Percentiles rank a stretch among this genome's conserved stretches.
These are phyloP conservation scores for Digitonthophagus gazella DNA, from an alignment of 2,888 invertebrate species.

Conservation along the genomic window DNA sequence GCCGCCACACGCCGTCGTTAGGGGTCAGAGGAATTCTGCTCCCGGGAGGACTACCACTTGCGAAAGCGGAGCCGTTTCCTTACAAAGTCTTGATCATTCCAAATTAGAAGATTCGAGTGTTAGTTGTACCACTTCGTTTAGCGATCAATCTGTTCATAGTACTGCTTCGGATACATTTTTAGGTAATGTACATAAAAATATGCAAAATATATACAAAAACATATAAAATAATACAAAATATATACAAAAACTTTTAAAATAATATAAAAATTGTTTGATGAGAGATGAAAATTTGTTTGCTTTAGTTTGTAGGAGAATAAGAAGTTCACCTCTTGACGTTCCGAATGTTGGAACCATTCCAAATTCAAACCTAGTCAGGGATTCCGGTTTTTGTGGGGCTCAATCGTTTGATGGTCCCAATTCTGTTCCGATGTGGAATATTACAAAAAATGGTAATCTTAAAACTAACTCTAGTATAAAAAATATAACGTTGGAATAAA, in stretches of 20 bases:
- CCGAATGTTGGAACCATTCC: slow-evolving; percentile 32
- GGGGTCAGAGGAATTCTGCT: slow-evolving; percentile 35
- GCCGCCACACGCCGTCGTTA: slow-evolving; percentile 28
- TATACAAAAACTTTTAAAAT: not conserved
- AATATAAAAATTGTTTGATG: not conserved
- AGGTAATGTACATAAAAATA: slow-evolving; percentile 39
- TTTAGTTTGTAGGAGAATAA: slow-evolving; percentile 41
- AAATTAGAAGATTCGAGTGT: slow-evolving; percentile 44
- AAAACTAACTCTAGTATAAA: too few species aligned
- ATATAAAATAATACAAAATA: not conserved
- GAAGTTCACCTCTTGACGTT: slow-evolving; percentile 42
- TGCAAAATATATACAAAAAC: not conserved
- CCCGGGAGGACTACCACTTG: slow-evolving; percentile 38
- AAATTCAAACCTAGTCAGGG: slow-evolving; percentile 39
- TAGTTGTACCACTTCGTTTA: slow-evolving; percentile 44
- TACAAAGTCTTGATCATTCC: slow-evolving; percentile 41
- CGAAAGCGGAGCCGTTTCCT: slow-evolving; percentile 27
- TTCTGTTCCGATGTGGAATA: slow-evolving; percentile 37
- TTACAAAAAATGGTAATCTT: slow-evolving; percentile 23
- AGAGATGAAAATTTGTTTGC: not conserved
- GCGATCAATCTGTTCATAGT: slow-evolving; percentile 45
- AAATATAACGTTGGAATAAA: too few species aligned
- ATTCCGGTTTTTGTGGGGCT: slow-evolving; percentile 45
- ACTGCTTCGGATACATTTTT: slow-evolving; percentile 46
- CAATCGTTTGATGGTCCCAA: slow-evolving; percentile 42